Evolutionary conservation across 2,113 vertebrate genomes (phyloP), one percentile per base, ranked within the genome.

Genomic region (Hippocampus barbouri): DNA sequence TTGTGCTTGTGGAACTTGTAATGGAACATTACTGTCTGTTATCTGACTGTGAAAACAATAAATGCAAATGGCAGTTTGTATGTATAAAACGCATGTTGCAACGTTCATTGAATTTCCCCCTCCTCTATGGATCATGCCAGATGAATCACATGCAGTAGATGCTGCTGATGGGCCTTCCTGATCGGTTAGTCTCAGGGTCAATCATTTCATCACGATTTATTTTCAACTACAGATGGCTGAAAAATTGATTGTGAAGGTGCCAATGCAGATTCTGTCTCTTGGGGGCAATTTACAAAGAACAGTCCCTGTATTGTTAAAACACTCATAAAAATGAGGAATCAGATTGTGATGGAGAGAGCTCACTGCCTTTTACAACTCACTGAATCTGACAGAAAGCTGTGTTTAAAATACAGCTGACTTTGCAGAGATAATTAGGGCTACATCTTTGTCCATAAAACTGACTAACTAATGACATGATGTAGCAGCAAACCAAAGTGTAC

Each of bases 381-480:
- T 66, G n/a, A 66, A 66, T 25, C 41, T 18, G 5, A 43, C 40
- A 65, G 63, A 65, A 27, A 25, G 41, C 23, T 16, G 63, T 47
- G 62, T 45, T 16, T 27, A 25, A 66, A 25, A 66, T 66, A 47
- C 6, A 16, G 63, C 63, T 66, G 40, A 66, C 63, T 66, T 47
- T 66, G 63, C 63, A 18, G 38, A 47, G n/a, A n/a, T 66, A 66
- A 66, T 66, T 66, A 18, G 63, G 12, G 41, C 5, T 45, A 66
- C 63, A 47, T 25, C 63, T 66, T 47, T 66, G 41, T 8, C 20
- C 63, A 53, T 65, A 54, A 69, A 66, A 67, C 63, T n/a, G 62
- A 64, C 62, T 45, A 25, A 70, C 18, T 30, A 64, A 73, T 73
- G 40, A 69, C 38, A 70, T 67, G 66, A 53, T 68, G 12, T 9